phyloP scores from a whole-genome alignment of 2,797 vertebrate genomes.

The Trematomus bernacchii region DNA sequence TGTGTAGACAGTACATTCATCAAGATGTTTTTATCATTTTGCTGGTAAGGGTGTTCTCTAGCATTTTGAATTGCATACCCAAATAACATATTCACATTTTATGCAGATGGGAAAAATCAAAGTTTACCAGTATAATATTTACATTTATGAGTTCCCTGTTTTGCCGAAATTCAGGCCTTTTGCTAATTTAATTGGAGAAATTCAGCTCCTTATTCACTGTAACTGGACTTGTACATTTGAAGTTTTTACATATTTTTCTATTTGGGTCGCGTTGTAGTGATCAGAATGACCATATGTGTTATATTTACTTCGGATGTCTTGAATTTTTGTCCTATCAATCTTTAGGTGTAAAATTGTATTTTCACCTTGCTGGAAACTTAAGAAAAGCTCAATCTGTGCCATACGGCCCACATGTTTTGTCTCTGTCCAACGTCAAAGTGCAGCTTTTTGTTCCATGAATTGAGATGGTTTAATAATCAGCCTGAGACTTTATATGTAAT shows the following conservation, averaged over 20 bases:
- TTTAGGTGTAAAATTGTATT: not conserved
- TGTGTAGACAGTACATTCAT: not conserved
- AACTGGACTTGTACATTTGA: not conserved
- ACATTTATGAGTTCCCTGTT: not conserved
- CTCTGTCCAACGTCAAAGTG: not conserved
- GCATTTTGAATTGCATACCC: not conserved
- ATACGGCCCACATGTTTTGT: not conserved
- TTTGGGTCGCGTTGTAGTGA: not conserved
- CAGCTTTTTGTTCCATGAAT: not conserved
- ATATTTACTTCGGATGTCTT: not conserved
- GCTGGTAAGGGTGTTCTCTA: no score
- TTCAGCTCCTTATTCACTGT: not conserved
- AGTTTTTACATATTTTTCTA: not conserved
- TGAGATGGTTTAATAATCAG: not conserved
- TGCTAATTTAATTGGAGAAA: not conserved
- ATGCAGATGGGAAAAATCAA: not conserved
- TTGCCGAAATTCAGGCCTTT: not conserved
- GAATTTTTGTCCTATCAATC: not conserved
- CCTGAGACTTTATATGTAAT: not conserved
- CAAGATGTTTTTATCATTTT: slow-evolving; percentile 12
- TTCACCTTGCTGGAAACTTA: not conserved
- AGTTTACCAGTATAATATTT: not conserved
- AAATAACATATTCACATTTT: not conserved
- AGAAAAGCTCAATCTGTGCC: not conserved
- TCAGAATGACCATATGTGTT: not conserved